Conservation (phyloP, 2,888 invertebrate genomes). For the Trichacis sp. region DNA sequence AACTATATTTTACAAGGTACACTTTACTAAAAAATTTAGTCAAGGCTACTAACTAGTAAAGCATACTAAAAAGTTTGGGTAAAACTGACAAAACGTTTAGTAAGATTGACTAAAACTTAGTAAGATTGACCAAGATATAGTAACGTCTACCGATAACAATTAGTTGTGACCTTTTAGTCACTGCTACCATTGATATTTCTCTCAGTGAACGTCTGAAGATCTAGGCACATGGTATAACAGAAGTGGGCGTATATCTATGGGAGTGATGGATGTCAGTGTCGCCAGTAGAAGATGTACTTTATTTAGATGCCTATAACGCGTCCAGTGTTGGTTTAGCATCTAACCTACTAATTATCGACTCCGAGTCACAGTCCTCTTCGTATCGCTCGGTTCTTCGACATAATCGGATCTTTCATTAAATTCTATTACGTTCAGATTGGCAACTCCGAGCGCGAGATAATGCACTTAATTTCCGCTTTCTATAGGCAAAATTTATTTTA, state of each 20-base stretch:
- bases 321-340: slow-evolving; percentile 60
- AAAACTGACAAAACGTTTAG: no score
- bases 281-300: slow-evolving; percentile 63
- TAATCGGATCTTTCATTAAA: slow-evolving; percentile 32
- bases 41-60: no score
- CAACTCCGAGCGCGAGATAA: slow-evolving; percentile 18
- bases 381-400: slow-evolving; percentile 33
- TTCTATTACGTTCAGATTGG: slow-evolving; percentile 25
- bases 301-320: slow-evolving; percentile 52
- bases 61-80: no score
- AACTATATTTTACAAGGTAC: no score
- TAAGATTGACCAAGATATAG: no score
- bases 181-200: no score
- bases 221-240: slow-evolving; percentile 37
- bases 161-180: no score
- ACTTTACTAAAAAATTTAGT: no score
- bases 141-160: no score
- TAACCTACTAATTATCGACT: slow-evolving; percentile 63
- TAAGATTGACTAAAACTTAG: no score
- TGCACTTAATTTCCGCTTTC: slow-evolving; percentile 22
- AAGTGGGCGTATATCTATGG: slow-evolving; percentile 51
- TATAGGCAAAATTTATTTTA: neutral
- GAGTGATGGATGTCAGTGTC: slow-evolving; percentile 66
- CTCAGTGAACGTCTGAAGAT: no score
- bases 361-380: slow-evolving; percentile 33